Conservation (phyloP, 2,888 invertebrate species). For the Atrina japonica region DNA sequence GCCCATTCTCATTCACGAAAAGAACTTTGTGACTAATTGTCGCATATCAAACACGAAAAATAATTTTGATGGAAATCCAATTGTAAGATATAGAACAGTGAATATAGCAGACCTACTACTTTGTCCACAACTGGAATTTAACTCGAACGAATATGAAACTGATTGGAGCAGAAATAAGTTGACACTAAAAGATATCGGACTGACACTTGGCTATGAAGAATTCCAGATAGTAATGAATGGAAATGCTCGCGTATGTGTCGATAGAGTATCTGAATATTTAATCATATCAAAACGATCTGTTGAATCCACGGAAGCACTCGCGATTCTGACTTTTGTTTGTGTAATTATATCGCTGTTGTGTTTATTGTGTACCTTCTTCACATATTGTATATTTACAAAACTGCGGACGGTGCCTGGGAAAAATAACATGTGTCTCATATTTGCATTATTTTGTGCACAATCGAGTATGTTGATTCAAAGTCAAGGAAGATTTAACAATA, state of each 20-base stretch:
- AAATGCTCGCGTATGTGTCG: constrained; percentile 16
- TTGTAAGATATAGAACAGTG: not conserved
- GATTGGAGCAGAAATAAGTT: not conserved
- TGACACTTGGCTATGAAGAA: not conserved
- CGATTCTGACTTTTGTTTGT: constrained; percentile 11
- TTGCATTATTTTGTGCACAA: constrained; percentile 31
- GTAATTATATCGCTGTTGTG: constrained; percentile 29
- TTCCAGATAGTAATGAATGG: not conserved
- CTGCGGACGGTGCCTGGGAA: constrained; percentile 36
- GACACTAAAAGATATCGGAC: not conserved
- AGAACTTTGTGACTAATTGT: not conserved
- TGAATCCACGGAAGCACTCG: not conserved
- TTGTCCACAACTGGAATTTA: constrained; percentile 21
- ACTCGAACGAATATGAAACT: constrained; percentile 4
- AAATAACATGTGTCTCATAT: constrained; percentile 35
- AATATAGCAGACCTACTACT: constrained; percentile 9
- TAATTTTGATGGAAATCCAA: not conserved
- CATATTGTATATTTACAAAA: constrained; percentile 25
- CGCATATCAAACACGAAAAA: not conserved
- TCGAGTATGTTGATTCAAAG: constrained; percentile 4
- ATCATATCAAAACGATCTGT: not conserved
- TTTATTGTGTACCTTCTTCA: constrained; percentile 30
- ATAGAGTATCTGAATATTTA: not conserved
- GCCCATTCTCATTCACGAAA: not conserved
- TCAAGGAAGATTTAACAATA: not conserved